Evolutionary conservation across 2,888 invertebrate genomes (phyloP).

Genomic region (Noctua fimbriata): DNA sequence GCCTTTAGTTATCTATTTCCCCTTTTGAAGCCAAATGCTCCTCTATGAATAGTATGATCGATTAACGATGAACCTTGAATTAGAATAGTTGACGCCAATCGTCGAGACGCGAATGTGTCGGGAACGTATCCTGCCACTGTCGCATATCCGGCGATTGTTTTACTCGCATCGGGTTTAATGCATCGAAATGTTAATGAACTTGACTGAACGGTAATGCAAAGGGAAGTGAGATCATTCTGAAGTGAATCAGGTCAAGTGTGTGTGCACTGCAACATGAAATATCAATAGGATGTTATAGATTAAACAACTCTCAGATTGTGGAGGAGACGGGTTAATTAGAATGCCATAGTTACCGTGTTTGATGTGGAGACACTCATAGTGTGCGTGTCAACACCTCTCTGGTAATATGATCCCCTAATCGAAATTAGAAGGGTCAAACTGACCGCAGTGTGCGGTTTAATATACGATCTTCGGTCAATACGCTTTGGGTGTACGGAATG

Average conservation of each 20-base stretch:
- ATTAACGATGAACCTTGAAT: conserved; percentile 75
- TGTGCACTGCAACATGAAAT: conserved; percentile 64
- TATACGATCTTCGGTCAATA: conserved; percentile 66
- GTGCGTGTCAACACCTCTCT: conserved; percentile 83
- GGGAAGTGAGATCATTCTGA: conserved; percentile 60
- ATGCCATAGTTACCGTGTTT: conserved; percentile 79
- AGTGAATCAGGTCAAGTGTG: conserved; percentile 67
- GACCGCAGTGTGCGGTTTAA: conserved; percentile 82
- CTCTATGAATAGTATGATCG: conserved; percentile 53
- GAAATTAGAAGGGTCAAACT: conserved; percentile 81
- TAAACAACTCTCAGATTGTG: conserved; percentile 71
- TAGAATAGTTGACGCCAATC: conserved; percentile 79
- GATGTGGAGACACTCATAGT: conserved; percentile 78
- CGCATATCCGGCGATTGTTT: conserved; percentile 85
- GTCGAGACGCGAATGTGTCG: conserved; percentile 80
- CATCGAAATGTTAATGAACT: conserved; percentile 76
- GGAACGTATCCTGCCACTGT: conserved; percentile 81
- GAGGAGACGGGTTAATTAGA: conserved; percentile 81
- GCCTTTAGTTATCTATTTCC: conserved; percentile 57
- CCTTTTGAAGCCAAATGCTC: conserved; percentile 45
- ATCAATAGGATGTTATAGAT: conserved; percentile 71
- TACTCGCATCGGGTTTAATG: conserved; percentile 69
- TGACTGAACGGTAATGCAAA: conserved; percentile 55
- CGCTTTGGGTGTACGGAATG: conserved; percentile 52
- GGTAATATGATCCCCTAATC: conserved; percentile 84